Percentiles rank a stretch among this genome's conserved stretches.
Evolutionary conservation across 1,140 invertebrate genomes (phyloP).

Genomic region (Epicauta chinensis): DNA sequence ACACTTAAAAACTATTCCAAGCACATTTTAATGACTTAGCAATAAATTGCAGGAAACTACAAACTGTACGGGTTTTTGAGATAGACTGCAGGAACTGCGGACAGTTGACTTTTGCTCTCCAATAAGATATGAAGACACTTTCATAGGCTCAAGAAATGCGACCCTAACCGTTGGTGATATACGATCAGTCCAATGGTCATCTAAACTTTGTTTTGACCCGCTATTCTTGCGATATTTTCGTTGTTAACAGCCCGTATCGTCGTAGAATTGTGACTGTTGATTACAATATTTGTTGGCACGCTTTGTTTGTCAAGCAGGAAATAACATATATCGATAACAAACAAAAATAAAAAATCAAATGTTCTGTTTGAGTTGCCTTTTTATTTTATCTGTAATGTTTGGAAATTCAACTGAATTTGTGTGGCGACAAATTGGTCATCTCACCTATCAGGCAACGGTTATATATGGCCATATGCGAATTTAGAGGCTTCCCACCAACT

Average conservation of each 20-base stretch:
- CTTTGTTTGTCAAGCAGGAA: too few species aligned
- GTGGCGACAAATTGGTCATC: constrained; percentile 11
- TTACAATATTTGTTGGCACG: constrained; percentile 1
- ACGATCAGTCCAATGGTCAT: constrained; percentile 13
- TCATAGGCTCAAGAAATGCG: constrained; percentile 22
- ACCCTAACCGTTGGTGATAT: constrained; percentile 9
- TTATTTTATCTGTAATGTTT: too few species aligned
- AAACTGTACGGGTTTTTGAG: too few species aligned
- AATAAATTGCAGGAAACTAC: too few species aligned
- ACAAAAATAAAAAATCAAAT: too few species aligned
- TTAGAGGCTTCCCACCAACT: constrained; percentile 12
- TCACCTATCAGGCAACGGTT: constrained; percentile 6
- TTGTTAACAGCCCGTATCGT: constrained; percentile 15
- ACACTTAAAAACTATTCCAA: too few species aligned
- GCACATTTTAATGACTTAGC: too few species aligned
- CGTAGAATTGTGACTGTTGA: constrained; percentile 3
- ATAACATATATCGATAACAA: too few species aligned
- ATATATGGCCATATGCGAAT: constrained; percentile 13
- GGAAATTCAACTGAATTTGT: too few species aligned
- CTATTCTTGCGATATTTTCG: constrained; percentile 3
- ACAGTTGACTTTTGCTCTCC: constrained; percentile 17
- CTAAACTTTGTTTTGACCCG: constrained; percentile 1
- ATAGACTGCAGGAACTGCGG: constrained; percentile 15
- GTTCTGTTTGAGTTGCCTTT: too few species aligned
- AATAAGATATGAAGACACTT: too few species aligned